phyloP scores from a whole-genome alignment of 1,140 invertebrate species.

The Brevipalpus yothersi region DNA sequence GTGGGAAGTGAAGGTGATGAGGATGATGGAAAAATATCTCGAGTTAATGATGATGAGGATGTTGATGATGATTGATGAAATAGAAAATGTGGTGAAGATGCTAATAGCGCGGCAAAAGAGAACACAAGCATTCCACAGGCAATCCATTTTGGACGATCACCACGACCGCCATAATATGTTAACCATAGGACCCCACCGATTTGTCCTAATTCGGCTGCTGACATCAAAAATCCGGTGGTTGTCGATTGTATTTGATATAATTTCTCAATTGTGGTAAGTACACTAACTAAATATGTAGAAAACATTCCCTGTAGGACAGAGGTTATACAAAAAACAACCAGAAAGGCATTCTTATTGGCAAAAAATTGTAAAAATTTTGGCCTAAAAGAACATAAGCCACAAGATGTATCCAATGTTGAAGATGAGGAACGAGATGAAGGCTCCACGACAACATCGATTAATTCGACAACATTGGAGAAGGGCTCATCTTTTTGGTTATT shows the following conservation, averaged over 20 bases:
- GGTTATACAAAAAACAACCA: conserved; percentile 48
- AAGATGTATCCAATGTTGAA: background rate
- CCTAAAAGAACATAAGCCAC: conserved; percentile 14
- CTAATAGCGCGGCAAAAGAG: conserved; percentile 58
- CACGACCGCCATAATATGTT: conserved; percentile 73
- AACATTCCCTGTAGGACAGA: conserved; percentile 69
- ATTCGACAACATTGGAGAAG: too few species aligned
- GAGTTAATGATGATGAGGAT: background rate
- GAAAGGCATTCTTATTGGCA: conserved; percentile 65
- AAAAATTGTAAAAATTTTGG: conserved; percentile 39
- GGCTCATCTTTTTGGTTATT: too few species aligned
- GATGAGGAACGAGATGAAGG: too few species aligned
- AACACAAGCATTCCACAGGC: conserved; percentile 75
- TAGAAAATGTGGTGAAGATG: conserved; percentile 32
- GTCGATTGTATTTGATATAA: conserved; percentile 82
- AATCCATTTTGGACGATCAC: conserved; percentile 86
- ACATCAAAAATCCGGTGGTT: conserved; percentile 74
- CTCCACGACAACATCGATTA: too few species aligned
- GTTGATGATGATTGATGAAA: background rate
- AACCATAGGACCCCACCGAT: conserved; percentile 45
- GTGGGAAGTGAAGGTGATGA: background rate
- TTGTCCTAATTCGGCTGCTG: conserved; percentile 81
- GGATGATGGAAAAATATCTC: background rate
- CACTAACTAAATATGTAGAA: conserved; percentile 82
- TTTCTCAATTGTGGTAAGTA: conserved; percentile 90